Conservation (phyloP, 2,113 vertebrate genomes). For the Syngnathus scovelli region DNA sequence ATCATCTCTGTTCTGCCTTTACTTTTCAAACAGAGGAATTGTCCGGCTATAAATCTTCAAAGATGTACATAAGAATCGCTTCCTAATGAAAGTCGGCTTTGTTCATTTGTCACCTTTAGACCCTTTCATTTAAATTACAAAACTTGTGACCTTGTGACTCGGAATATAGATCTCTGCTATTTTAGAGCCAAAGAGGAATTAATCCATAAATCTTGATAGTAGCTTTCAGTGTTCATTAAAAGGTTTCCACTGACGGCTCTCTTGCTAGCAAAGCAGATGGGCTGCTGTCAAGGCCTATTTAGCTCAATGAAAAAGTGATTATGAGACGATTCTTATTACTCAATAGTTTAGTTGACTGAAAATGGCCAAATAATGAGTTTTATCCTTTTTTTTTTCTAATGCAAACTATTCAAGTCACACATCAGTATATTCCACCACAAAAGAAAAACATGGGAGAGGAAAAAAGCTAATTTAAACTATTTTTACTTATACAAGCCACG, state of each 20-base stretch:
- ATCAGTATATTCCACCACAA: too few species aligned
- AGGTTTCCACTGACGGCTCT: constrained; percentile 34
- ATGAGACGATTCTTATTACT: not conserved
- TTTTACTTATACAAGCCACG: not conserved
- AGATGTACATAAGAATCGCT: constrained; percentile 94
- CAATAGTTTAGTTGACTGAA: too few species aligned
- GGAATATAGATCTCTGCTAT: constrained; percentile 77
- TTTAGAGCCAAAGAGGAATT: constrained; percentile 72
- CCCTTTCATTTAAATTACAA: constrained; percentile 83
- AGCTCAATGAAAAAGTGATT: constrained; percentile 33
- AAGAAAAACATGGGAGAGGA: too few species aligned
- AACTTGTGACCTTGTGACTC: constrained; percentile 78
- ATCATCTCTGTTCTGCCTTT: constrained; percentile 81
- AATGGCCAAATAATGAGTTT: too few species aligned
- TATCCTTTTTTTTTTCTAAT: too few species aligned
- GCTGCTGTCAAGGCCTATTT: constrained; percentile 52
- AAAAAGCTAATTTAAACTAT: too few species aligned
- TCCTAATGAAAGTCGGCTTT: constrained; percentile 86
- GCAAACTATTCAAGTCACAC: too few species aligned
- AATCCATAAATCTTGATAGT: constrained; percentile 76
- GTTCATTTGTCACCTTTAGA: constrained; percentile 85
- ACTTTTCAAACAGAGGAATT: constrained; percentile 82
- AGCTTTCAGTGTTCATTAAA: constrained; percentile 70
- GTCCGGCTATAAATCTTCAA: constrained; percentile 97
- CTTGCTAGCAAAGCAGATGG: constrained; percentile 36